Evolutionary conservation across 2,888 invertebrate species (phyloP), one percentile per base, ranked within the genome.

Genomic region (Temnothorax rugatulus): DNA sequence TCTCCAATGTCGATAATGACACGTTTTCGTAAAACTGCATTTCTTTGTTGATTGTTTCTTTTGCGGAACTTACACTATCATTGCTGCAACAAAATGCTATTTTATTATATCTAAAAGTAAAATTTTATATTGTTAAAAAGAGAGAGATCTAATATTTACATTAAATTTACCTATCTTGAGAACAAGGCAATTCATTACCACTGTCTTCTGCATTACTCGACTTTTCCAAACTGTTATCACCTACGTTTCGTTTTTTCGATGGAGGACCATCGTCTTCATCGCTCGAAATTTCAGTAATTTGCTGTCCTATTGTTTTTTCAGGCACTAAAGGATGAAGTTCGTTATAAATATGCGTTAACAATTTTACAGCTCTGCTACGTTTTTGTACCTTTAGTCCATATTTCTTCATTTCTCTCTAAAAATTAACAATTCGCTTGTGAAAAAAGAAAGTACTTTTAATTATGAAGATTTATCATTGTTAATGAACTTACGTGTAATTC

Each of bases 321-420:
- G 82, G 50, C n/a, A 93, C 88, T 41, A 90, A 84, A 66, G 95
- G 95, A 92, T 96, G 96, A 41, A 96, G 95, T 88, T 96, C 95
- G n/a, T 96, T 94, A 90, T 96, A 96, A 88, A 96, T 96, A 84
- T 96, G 95, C 61, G 95, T 94, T 76, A 96, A 93, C 74, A 96
- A 89, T 84, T 94, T 93, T 66, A 95, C 95, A 84, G 96, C 96
- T 91, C 95, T 95, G 21, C 95, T 94, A 81, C 95, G 95, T 38
- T 95, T 95, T 57, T 96, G 93, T 44, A 95, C 94, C 85, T 96
- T 96, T 8, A 96, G 92, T 50, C 96, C 96, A 91, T 95, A 96
- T 88, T 95, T 96, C 38, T 95, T 93, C 79, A 96, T 93, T 89
- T 96, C 95, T 92, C 93, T 94, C 96, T 96, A 92, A 5, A 92